Evolutionary conservation across 1,140 invertebrate species (phyloP).

Genomic region (Apis laboriosa): DNA sequence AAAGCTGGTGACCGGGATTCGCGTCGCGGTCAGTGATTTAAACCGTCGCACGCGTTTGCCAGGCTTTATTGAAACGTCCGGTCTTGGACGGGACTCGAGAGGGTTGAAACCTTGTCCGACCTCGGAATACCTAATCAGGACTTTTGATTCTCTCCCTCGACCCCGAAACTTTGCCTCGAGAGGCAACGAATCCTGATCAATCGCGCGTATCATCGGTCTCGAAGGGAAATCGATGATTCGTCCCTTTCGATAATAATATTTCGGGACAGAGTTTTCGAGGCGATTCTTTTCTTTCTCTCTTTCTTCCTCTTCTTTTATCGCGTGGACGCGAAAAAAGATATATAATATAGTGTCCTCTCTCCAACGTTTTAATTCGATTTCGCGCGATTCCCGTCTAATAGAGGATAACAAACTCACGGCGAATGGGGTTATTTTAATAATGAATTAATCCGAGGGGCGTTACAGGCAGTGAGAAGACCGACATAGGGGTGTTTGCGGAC

Average conservation of each 20-base stretch:
- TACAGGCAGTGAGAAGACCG: conserved; percentile 45
- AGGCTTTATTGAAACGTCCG: conserved; percentile 80
- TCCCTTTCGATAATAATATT: neutral
- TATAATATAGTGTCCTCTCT: neutral
- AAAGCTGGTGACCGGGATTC: conserved; percentile 73
- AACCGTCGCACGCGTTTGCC: conserved; percentile 71
- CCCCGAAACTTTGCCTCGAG: neutral
- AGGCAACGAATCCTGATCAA: conserved; percentile 43
- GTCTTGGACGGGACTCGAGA: conserved; percentile 71
- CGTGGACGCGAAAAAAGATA: neutral
- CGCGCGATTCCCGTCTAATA: conserved; percentile 39
- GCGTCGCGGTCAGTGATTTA: conserved; percentile 73
- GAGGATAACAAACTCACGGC: conserved; percentile 48
- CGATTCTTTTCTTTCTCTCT: neutral
- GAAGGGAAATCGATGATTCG: neutral
- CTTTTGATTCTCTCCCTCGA: conserved; percentile 67
- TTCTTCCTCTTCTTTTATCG: too few relatives aligned
- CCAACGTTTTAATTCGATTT: conserved; percentile 46
- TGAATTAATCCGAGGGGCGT: conserved; percentile 65
- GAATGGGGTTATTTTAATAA: conserved; percentile 68
- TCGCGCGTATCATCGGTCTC: conserved; percentile 38
- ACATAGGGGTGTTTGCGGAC: conserved; percentile 64
- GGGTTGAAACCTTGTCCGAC: conserved; percentile 60
- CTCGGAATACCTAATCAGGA: conserved; percentile 75
- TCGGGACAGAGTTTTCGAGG: neutral